Base-by-base conservation (phyloP, 2,113 vertebrate species). In the Corythornis cristatus region DNA sequence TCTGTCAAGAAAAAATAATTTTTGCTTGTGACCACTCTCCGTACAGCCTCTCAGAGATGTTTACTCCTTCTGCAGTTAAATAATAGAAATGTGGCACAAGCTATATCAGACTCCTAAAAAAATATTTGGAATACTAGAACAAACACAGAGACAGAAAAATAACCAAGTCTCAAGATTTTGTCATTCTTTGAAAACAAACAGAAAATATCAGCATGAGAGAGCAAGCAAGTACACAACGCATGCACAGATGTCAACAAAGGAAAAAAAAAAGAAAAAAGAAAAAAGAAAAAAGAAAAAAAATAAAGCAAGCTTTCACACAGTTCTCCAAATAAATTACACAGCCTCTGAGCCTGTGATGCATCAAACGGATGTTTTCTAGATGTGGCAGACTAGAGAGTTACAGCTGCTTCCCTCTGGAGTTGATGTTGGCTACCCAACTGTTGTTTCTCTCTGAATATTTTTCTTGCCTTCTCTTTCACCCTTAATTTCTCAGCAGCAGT, bases 101-200 rank as follows among this genome's bases (percentile, higher is more conserved):
- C 45, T 67, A 14, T 25, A 82, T 93, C 62, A 89, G 45, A 82
- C 15, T 54, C 86, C 48, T 42, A 40, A 54, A 85, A 95, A 74
- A 91, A 65, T 82, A 89, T 62, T 54, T 89, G 15, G 29, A 61
- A 85, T 61, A 79, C 18, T 57, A 91, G 50, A 81, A 85, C 74
- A 92, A 93, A 89, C 40, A 86, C 0, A 1, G 57, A 84, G 53
- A 76, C 45, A 64, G 28, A 50, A 78, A 95, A 93, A 92, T 29
- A 92, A 92, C 29, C 13, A 61, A 78, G 50, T 50, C 48, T 81
- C 33, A 50, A 93, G 46, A 85, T 73, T 87, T 45, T 85, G 62
- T 66, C 22, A 50, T 87, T 91, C 84, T 93, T 79, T 73, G 35
- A 85, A 89, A 93, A 85, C 28, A 89, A 93, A 71, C 9, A 94